Evolutionary conservation across 2,113 vertebrate species (phyloP).

Genomic region (Plotosus lineatus): DNA sequence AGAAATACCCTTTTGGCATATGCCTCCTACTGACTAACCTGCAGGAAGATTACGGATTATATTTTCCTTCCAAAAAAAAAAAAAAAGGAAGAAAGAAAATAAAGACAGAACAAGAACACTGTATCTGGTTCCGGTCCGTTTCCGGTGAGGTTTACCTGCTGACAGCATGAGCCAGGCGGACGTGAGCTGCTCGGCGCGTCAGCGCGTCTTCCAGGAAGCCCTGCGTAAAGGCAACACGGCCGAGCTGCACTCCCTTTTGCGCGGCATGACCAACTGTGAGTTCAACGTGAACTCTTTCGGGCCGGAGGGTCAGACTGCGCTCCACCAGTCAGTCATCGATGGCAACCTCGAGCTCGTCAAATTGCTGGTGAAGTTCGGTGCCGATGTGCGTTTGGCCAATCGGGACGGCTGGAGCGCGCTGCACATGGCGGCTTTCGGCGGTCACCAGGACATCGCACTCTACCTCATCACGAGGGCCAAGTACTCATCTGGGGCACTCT

Average conservation of each 20-base stretch:
- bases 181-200: constrained; percentile 77
- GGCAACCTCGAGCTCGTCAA: constrained; percentile 87
- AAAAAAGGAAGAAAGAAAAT: no score
- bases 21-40: not conserved
- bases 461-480: constrained; percentile 88
- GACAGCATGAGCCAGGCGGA: constrained; percentile 61
- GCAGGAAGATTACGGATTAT: constrained; percentile 20
- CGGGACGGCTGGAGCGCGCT: constrained; percentile 87
- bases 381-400: constrained; percentile 83
- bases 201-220: constrained; percentile 83
- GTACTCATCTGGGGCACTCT: constrained; percentile 77
- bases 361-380: constrained; percentile 85
- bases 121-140: constrained; percentile 20
- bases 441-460: constrained; percentile 87
- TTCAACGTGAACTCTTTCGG: constrained; percentile 88
- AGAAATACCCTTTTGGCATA: not conserved
- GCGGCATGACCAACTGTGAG: constrained; percentile 82
- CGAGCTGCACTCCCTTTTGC: constrained; percentile 82
- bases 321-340: constrained; percentile 85
- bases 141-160: constrained; percentile 37
- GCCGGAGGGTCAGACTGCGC: constrained; percentile 84
- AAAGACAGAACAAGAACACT: not conserved
- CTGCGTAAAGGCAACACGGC: constrained; percentile 82
- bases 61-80: not conserved
- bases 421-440: constrained; percentile 86